A percentile compares a stretch with the other conserved stretches of the same genome.
Conservation (phyloP, 2,888 invertebrate species). For the Ctenicera cuprea region DNA sequence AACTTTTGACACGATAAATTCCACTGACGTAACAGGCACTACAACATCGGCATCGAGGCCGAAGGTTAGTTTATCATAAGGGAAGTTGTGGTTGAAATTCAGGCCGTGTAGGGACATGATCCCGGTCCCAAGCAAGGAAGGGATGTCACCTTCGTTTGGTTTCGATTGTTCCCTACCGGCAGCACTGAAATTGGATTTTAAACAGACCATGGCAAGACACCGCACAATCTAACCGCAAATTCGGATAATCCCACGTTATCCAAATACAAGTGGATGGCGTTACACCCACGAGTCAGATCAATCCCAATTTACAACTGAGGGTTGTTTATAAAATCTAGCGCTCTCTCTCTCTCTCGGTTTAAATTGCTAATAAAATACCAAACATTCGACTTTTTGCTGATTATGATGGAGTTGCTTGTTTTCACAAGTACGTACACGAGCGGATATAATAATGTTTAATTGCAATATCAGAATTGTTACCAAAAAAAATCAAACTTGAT, state of each 20-base stretch:
- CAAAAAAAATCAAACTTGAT: too few relatives aligned
- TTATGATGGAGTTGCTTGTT: neutral
- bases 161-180: slow-evolving; percentile 68
- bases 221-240: slow-evolving; percentile 57
- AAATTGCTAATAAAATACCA: neutral
- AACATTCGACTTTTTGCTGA: slow-evolving; percentile 1
- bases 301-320: slow-evolving; percentile 31
- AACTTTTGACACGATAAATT: too few relatives aligned
- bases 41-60: too few relatives aligned
- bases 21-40: too few relatives aligned
- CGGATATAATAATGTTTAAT: too few relatives aligned
- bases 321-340: slow-evolving; percentile 19
- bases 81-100: slow-evolving; percentile 59
- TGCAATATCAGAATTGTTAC: too few relatives aligned
- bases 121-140: slow-evolving; percentile 56
- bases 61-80: slow-evolving; percentile 50
- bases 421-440: neutral
- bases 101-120: slow-evolving; percentile 57
- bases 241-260: slow-evolving; percentile 49
- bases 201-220: slow-evolving; percentile 63
- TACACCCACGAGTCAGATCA: slow-evolving; percentile 29
- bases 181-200: slow-evolving; percentile 68
- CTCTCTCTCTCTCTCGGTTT: neutral
- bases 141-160: slow-evolving; percentile 70
- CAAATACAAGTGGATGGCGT: slow-evolving; percentile 33